Evolutionary conservation across 2,888 invertebrate species (phyloP).

Genomic region (Cybosia mesomella): DNA sequence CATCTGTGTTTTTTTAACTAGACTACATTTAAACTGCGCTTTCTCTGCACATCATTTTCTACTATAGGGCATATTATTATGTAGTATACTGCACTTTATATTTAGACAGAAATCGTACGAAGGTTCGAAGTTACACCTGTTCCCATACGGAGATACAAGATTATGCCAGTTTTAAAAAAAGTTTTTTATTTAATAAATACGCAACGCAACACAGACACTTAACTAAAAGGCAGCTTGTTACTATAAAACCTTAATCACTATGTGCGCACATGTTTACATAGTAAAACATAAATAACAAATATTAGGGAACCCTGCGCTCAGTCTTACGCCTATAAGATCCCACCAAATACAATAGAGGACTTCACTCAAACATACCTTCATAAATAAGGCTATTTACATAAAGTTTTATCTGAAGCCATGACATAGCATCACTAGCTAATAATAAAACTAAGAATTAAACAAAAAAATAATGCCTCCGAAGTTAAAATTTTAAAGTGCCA

Average conservation of each 20-base stretch:
- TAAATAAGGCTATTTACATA: conserved; percentile 37
- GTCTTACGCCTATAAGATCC: conserved; percentile 56
- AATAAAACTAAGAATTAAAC: conserved; percentile 45
- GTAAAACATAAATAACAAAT: conserved; percentile 54
- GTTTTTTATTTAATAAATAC: conserved; percentile 62
- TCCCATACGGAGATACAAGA: conserved; percentile 31
- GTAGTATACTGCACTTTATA: not conserved
- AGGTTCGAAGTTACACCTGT: conserved; percentile 6
- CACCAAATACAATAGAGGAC: conserved; percentile 39
- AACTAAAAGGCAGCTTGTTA: conserved; percentile 67
- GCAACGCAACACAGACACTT: conserved; percentile 64
- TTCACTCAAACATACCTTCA: conserved; percentile 39
- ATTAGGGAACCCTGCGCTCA: conserved; percentile 65
- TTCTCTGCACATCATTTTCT: conserved; percentile 1
- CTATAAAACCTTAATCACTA: conserved; percentile 64
- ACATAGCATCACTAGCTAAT: conserved; percentile 34
- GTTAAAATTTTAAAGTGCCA: conserved; percentile 27
- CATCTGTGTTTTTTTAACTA: not conserved
- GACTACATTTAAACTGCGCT: not conserved
- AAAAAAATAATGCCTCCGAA: conserved; percentile 40
- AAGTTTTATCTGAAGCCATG: conserved; percentile 32
- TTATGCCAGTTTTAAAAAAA: conserved; percentile 39
- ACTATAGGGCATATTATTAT: not conserved
- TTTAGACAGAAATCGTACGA: not conserved
- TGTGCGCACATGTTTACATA: conserved; percentile 53